A percentile compares a stretch with the other conserved stretches of the same genome.
phyloP scores from a whole-genome alignment of 2,797 vertebrate species.

The Peromyscus aztecus region DNA sequence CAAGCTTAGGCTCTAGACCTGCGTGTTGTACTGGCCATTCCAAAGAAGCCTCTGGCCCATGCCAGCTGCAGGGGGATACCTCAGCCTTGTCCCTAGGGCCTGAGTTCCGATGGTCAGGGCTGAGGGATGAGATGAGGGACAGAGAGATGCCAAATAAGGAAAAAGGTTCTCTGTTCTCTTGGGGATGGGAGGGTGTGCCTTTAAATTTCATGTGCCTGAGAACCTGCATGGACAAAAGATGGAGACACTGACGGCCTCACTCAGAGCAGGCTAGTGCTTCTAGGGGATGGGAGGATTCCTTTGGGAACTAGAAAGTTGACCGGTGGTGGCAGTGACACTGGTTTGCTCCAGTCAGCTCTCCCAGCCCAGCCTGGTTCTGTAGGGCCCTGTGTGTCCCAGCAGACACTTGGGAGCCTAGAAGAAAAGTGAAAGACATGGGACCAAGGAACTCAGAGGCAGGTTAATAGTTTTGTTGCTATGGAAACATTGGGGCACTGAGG shows the following conservation, averaged over 20 bases:
- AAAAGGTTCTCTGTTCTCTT: neutral
- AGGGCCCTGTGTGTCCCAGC: neutral
- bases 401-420: neutral
- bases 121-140: neutral
- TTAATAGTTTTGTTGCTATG: neutral
- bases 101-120: neutral
- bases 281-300: neutral
- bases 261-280: neutral
- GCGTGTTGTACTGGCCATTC: neutral
- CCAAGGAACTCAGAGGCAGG: neutral
- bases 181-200: neutral
- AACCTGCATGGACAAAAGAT: neutral
- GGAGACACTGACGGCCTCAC: neutral
- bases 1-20: neutral
- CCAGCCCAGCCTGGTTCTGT: neutral
- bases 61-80: accelerated
- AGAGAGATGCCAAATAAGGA: neutral
- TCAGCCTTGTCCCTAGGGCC: neutral
- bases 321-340: neutral
- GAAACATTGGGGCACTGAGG: neutral
- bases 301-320: neutral
- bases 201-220: neutral
- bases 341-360: neutral
- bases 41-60: neutral
- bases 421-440: neutral